These are phyloP conservation scores for Amphimedon queenslandica DNA, from an alignment of 37 sponge, comb jelly and placozoan species.

Conservation along the genomic window DNA sequence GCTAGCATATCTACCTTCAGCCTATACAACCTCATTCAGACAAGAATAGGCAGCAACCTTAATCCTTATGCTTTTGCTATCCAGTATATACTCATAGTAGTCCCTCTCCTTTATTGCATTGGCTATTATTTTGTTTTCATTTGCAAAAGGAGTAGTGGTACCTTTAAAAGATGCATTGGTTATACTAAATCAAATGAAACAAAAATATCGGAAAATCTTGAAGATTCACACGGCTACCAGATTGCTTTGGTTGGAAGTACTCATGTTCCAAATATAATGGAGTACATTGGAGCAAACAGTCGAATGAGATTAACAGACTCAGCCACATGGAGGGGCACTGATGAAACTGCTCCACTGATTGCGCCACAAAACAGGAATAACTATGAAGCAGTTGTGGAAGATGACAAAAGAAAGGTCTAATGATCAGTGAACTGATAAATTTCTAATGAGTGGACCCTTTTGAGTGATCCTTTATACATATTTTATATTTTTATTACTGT, in stretches of 20 bases:
- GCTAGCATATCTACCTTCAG: constrained; percentile 27
- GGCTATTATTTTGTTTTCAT: neutral
- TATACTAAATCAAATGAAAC: too few species aligned
- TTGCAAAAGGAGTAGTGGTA: neutral
- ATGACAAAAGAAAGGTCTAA: too few species aligned
- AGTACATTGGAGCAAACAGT: neutral
- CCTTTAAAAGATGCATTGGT: neutral
- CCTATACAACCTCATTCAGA: constrained; percentile 26
- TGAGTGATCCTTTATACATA: too few species aligned
- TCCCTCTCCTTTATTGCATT: constrained; percentile 2
- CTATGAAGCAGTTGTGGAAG: too few species aligned
- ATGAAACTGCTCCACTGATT: neutral
- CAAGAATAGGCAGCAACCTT: neutral
- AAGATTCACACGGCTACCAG: neutral
- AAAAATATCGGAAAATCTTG: neutral
- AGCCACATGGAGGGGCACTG: neutral
- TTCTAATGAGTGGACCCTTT: too few species aligned
- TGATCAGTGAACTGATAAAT: too few species aligned
- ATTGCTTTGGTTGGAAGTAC: neutral
- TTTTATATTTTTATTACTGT: too few species aligned
- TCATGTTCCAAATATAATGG: neutral
- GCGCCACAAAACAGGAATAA: too few species aligned
- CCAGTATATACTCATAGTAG: neutral
- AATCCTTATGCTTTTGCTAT: neutral
- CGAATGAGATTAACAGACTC: neutral